Evolutionary conservation across 2,113 vertebrate genomes (phyloP), one percentile per base, ranked within the genome.

Genomic region (Shinisaurus crocodilurus): DNA sequence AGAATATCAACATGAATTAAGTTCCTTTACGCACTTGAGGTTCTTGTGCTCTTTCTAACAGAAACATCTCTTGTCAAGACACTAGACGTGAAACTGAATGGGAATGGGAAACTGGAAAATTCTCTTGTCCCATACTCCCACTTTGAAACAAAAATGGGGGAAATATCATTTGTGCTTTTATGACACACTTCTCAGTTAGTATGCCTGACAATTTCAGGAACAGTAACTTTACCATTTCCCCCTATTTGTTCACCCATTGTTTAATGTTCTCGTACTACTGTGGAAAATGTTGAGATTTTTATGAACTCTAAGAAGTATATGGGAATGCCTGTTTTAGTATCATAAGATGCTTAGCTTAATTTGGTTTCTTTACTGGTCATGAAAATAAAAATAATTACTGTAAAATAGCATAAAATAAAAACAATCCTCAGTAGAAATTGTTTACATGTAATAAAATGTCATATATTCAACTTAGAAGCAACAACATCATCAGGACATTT

Each of bases 21-120:
- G 85, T 90, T 92, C 77, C 0, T 74, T 91, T 75, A 89, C 29
- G 0, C 86, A 57, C 82, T 90, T 12, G 40, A 90, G 85, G 45
- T 75, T 40, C 40, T 92, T 32, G 18, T 80, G 48, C 27, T 57
- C 15, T 13, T 74, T 57, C 25, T 82, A 43, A 45, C 3, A 54
- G 10, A 34, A 34, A 10, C 45, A n/a, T 12, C 1, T 40, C 9
- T 29, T 80, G 3, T 54, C 8, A 1, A 9, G 25, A 76, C 79
- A 5, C 5, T 29, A 7, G 10, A 12, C 20, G 60, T n/a, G 60
- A 23, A 79, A 34, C 1, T 23, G 32, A 72, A 37, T 63, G 20
- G 16, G 48, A 34, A 13, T 69, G 32, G 54, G 18, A 34, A 29
- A 48, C 5, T 79, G 43, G 10, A 45, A 40, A 37, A 2, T 45